Conservation (phyloP, 2,113 vertebrate species). For the Erpornis zantholeuca region DNA sequence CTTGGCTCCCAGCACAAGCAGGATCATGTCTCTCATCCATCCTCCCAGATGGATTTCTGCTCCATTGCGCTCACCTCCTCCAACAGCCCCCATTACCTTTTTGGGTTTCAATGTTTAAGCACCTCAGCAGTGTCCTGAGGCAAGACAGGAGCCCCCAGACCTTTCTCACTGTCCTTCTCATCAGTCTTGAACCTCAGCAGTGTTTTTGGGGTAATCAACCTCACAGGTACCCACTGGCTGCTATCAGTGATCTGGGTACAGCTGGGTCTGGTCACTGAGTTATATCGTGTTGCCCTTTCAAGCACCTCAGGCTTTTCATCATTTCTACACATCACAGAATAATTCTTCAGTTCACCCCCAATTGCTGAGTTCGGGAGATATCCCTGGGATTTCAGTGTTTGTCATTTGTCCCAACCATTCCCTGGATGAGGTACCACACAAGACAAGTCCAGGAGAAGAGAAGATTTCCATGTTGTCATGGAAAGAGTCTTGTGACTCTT, state of each 20-base stretch:
- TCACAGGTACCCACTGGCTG: neutral
- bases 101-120: neutral
- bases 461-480: neutral
- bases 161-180: neutral
- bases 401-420: neutral
- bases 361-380: neutral
- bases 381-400: neutral
- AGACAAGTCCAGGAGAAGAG: neutral
- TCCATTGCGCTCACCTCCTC: neutral
- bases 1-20: neutral
- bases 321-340: neutral
- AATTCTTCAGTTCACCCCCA: neutral
- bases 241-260: neutral
- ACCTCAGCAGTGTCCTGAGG: too few relatives aligned
- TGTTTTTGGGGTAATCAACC: fast-evolving
- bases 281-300: neutral
- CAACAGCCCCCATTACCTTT: neutral
- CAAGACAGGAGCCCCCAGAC: neutral
- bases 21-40: neutral
- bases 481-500: neutral
- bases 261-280: neutral
- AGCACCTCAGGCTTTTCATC: neutral
- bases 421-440: neutral
- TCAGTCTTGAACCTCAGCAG: neutral
- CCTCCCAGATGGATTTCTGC: neutral